Evolutionary conservation across 2,797 vertebrate genomes (phyloP), one percentile per base, ranked within the genome.

Genomic region (Myotis findleyi): DNA sequence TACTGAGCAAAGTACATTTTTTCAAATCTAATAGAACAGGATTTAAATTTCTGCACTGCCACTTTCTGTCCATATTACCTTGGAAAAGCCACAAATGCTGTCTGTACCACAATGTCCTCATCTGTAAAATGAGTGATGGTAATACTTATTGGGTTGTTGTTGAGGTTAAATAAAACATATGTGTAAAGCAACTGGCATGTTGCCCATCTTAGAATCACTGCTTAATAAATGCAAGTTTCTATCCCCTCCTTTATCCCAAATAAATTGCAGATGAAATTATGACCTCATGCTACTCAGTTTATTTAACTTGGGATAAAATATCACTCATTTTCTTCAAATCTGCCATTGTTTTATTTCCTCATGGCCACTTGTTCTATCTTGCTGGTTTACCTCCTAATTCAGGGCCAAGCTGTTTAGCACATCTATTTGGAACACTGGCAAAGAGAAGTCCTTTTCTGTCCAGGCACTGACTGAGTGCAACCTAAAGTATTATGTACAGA

Each of bases 101-200:
- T 57, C 55, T 89, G 71, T 7, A 20, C 8, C 51, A 86, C 55
- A 91, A 21, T 59, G 91, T 80, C 21, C 21, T 85, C 21, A 55
- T 69, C 76, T 92, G 72, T 90, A 86, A 95, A 72, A 62, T 44
- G 38, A 88, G 51, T 57, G 55, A 77, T 27, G 12, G 30, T 84
- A 47, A 55, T 69, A 41, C 69, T 91, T 88, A 68, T 16, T 30
- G 53, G 33, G 4, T 64, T 44, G 41, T 30, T 73, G n/a, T 53
- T 18, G 93, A 12, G 38, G 91, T 85, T 73, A 69, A 68, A 23
- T 84, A 94, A 77, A 85, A 77, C 14, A 41, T 64, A 76, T 33
- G 10, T 33, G 5, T 41, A 92, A 87, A 83, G 3, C 10, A 89
- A 59, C 13, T 68, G 57, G 66, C 25, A 33, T 10, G n/a, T 59